A percentile compares a stretch with the other conserved stretches of the same genome.
These are phyloP conservation scores for Sminthurides bifidus DNA, from an alignment of 1,140 invertebrate genomes.

Conservation along the genomic window DNA sequence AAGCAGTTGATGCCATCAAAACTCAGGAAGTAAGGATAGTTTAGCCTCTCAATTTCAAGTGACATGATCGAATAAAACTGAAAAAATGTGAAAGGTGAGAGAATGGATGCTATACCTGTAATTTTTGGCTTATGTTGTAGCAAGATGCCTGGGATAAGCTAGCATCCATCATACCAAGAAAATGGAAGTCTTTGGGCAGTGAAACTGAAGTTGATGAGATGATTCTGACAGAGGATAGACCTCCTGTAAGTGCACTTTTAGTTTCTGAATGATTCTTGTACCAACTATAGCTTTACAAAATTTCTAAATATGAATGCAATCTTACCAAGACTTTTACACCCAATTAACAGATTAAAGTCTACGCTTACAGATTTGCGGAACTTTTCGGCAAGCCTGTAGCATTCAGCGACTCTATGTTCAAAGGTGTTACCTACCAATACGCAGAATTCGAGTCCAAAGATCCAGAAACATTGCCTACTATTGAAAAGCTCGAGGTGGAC, in stretches of 20 bases:
- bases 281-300: not conserved
- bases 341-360: not conserved
- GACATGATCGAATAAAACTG: too few species aligned
- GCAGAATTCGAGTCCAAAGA: slow-evolving; percentile 6
- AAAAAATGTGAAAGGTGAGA: not conserved
- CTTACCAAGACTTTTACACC: not conserved
- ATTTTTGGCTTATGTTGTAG: not conserved
- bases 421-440: too few species aligned
- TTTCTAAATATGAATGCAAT: too few species aligned
- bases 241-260: slow-evolving; percentile 21
- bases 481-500: slow-evolving; percentile 18
- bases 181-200: slow-evolving; percentile 25
- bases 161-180: slow-evolving; percentile 23
- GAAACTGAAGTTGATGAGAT: slow-evolving; percentile 22
- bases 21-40: not conserved
- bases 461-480: not conserved
- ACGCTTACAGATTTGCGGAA: slow-evolving; percentile 1
- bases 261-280: not conserved
- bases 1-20: not conserved
- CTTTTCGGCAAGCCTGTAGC: too few species aligned
- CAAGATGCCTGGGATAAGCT: slow-evolving; percentile 25
- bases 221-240: slow-evolving; percentile 14
- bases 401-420: too few species aligned
- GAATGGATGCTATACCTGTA: not conserved
- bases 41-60: not conserved